Percentiles rank a stretch among this genome's conserved stretches.
phyloP scores from a whole-genome alignment of 2,113 vertebrate genomes.

The Forbesichthys agassizii region DNA sequence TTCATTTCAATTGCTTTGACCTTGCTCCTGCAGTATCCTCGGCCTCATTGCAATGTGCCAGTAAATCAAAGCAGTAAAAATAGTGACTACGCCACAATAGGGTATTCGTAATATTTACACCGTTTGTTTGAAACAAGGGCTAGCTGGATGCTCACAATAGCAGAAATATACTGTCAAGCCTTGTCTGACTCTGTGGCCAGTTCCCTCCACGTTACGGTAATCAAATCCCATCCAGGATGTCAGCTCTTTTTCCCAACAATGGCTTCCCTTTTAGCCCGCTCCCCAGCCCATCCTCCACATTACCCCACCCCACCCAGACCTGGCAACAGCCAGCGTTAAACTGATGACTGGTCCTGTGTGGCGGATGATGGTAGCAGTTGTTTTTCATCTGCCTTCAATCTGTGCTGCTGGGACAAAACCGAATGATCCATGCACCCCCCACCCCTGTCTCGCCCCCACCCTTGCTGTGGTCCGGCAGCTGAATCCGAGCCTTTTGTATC shows the following conservation, averaged over 20 bases:
- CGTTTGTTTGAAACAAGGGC: not conserved
- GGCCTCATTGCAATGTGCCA: not conserved
- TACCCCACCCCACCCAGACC: slow-evolving; percentile 32
- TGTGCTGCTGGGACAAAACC: slow-evolving; percentile 62
- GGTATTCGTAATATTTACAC: slow-evolving; percentile 6
- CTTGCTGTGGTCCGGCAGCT: slow-evolving; percentile 54
- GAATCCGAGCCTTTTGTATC: slow-evolving; percentile 76
- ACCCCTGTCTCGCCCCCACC: slow-evolving; percentile 35
- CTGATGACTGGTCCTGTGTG: slow-evolving; percentile 65
- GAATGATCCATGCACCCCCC: slow-evolving; percentile 58
- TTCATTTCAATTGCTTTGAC: not conserved
- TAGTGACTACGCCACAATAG: not conserved
- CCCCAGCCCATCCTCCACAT: slow-evolving; percentile 17
- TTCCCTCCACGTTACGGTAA: slow-evolving; percentile 35
- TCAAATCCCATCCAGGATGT: slow-evolving; percentile 55
- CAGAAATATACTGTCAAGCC: not conserved
- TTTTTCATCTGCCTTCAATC: slow-evolving; percentile 71
- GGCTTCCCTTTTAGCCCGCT: slow-evolving; percentile 9
- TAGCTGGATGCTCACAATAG: not conserved
- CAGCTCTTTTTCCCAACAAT: slow-evolving; percentile 66
- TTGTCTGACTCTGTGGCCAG: not conserved
- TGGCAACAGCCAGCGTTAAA: slow-evolving; percentile 65
- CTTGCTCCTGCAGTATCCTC: not conserved
- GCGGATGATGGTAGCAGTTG: slow-evolving; percentile 41
- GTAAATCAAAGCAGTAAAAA: slow-evolving; percentile 3